Base-by-base conservation (phyloP, 2,113 vertebrate species). In the Sarotherodon lohbergeri region DNA sequence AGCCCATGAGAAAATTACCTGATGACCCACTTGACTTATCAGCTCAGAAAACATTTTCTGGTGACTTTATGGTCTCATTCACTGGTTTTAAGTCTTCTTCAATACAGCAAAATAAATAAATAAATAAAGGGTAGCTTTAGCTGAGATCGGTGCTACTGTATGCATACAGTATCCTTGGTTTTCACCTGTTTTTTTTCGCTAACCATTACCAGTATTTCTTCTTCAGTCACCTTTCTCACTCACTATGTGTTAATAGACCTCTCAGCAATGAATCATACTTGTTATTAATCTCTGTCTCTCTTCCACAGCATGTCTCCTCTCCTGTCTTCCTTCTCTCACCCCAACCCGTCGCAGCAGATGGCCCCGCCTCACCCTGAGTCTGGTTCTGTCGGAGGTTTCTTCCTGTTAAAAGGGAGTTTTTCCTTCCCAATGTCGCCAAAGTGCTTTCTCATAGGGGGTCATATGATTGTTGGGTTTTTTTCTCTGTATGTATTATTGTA, bases 271-370 rank as follows among this genome's bases (percentile, higher is more conserved):
- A 63, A 36, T 63, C 59, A 36, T 36, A 36, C 17, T 4, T 66
- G 22, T 22, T 22, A 22, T 22, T 22, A 36, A 66, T 12, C 32
- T 1, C 61, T n/a, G 0, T 7, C 61, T 36, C 61, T 66, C 61
- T 63, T 63, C 32, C 9, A 36, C 61, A n/a, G 4, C 61, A 7
- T 5, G 32, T n/a, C 17, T 36, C n/a, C 8, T n/a, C n/a, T 36
- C 32, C 32, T 66, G 17, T 66, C 9, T 66, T 3, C 59, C 32
- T 63, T 63, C 32, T 63, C 59, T 36, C 59, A 12, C 9, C 32
- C 32, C 16, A 3, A n/a, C 17, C 3, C 0, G 2, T 19, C 0
- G 0, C 29, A 0, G 29, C 59, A 63, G 9, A 63, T 63, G 9
- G 7, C 5, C 16, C 29, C 16, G 5, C 9, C 5, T 29, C 56